Base-by-base conservation (phyloP, 2,797 vertebrate genomes). In the Diplodus sargus region DNA sequence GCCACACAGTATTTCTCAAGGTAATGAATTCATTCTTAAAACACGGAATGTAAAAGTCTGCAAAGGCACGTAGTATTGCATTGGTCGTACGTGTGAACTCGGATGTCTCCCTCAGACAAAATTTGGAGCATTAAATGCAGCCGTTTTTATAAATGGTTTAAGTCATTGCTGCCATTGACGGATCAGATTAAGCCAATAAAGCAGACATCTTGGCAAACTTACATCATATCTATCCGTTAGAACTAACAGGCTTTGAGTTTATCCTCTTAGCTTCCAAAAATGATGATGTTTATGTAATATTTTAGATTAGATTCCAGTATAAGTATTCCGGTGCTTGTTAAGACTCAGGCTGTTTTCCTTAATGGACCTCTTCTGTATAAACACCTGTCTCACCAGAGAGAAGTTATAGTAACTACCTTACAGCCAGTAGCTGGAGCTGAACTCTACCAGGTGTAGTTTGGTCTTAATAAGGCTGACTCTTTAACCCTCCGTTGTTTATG, bases 381-480 rank as follows among this genome's bases (percentile, higher is more conserved):
- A 30, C 39, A 47, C 34, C 48, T 60, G 15, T 34, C 6, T 51
- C 53, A 59, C 4, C 2, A 12, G n/a, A 43, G 53, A 47, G 9
- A 77, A 47, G 23, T n/a, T 23, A 23, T 17, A 39, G 20, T 22
- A 62, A 42, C 11, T 39, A 56, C 14, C 39, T 42, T 49, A 16
- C 17, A 30, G 62, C 52, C 12, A 39, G n/a, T 18, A 30, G 22
- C n/a, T 4, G 13, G 22, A 63, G 62, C 30, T 62, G 43, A 63
- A n/a, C 64, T 69, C 59, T 53, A 12, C 8, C 42, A 62, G 18
- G 51, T 47, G 25, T 39, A 64, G 8, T 69, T 30, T 48, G 47
- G 51, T 34, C 34, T 45, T 59, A 51, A 65, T 7, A 53, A 83
- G 39, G 52, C 15, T 28, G 20, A 54, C 61, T 72, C 48, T 45